Evolutionary conservation across 2,888 invertebrate species (phyloP), one percentile per base, ranked within the genome.

Genomic region (Watsonalla binaria): DNA sequence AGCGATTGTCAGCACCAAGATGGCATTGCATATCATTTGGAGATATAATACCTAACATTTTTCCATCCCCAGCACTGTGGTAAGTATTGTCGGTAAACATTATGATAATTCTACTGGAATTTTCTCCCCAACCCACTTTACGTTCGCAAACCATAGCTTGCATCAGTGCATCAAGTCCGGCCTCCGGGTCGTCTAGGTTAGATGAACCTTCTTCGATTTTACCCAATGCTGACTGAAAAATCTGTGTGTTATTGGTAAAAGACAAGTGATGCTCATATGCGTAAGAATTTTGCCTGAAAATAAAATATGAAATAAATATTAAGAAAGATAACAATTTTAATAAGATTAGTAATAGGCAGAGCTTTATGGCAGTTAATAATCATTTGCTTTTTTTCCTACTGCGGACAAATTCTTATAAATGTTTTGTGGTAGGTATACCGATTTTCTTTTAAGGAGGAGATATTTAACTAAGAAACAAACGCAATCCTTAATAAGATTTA

Each of bases 161-260:
- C 94, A 98, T 96, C 48, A 97, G 84, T 8, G 95, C 97, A 78
- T 98, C 97, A 50, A 98, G 92, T 5, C 96, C 96, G 14, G 96
- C 96, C 84, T 97, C 97, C 0, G 95, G 95, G 5, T 92, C 86
- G 68, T 96, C 95, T 58, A 94, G 80, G 82, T 94, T 94, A 58
- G 59, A 90, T 78, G 42, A 11, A 8, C 58, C 92, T 57, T 82
- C 68, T 0, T 50, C 39, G 39, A 63, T 58, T 0, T 45, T 14
- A 0, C 24, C 7, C 6, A 79, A 59, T 6, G 9, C 52, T 0
- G 51, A 0, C 14, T 47, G 48, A 60, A 93, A 93, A 46, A 60
- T 63, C 0, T 71, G 55, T 13, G 93, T 91, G 61, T 96, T 80
- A 0, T 85, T 76, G 6, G 93, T 94, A 54, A 97, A 81, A 1